Percentiles rank a stretch among this genome's conserved stretches.
Evolutionary conservation across 1,140 invertebrate species (phyloP).

Genomic region (Drosophila ananassae): DNA sequence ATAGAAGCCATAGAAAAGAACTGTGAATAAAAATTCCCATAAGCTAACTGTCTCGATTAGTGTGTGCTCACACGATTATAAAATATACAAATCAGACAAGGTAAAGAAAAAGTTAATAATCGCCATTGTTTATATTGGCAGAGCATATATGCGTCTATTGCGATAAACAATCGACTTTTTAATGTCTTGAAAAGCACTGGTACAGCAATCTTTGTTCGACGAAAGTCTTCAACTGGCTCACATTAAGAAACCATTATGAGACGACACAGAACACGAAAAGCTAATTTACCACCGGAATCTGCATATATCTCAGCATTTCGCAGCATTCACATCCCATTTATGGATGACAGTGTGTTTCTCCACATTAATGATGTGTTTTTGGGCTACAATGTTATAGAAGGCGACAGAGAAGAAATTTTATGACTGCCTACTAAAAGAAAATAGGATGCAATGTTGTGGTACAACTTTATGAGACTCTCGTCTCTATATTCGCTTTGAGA

Average conservation of each 20-base stretch:
- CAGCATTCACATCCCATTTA: slow-evolving; percentile 21
- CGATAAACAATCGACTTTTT: slow-evolving; percentile 69
- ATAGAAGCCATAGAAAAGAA: neutral
- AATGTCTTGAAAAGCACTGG: slow-evolving; percentile 64
- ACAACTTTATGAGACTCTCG: slow-evolving; percentile 27
- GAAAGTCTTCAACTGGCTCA: slow-evolving; percentile 37
- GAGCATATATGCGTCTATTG: slow-evolving; percentile 35
- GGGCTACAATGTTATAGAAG: slow-evolving; percentile 47
- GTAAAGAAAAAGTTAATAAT: slow-evolving; percentile 64
- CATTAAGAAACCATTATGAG: slow-evolving; percentile 64
- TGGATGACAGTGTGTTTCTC: slow-evolving; percentile 20
- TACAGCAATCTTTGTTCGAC: slow-evolving; percentile 25
- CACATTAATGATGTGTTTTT: slow-evolving; percentile 56
- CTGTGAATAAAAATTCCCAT: slow-evolving; percentile 4
- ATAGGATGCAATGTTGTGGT: slow-evolving; percentile 17
- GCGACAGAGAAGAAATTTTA: slow-evolving; percentile 45
- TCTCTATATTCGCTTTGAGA: slow-evolving; percentile 14
- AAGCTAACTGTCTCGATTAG: neutral
- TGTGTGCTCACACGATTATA: neutral
- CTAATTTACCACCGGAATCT: slow-evolving; percentile 12
- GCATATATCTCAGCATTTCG: slow-evolving; percentile 3
- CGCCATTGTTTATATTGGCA: slow-evolving; percentile 55
- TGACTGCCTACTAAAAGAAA: slow-evolving; percentile 23
- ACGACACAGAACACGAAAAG: slow-evolving; percentile 19
- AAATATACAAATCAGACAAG: slow-evolving; percentile 25